phyloP scores from a whole-genome alignment of 2,113 vertebrate species.

The Carassius gibelio region DNA sequence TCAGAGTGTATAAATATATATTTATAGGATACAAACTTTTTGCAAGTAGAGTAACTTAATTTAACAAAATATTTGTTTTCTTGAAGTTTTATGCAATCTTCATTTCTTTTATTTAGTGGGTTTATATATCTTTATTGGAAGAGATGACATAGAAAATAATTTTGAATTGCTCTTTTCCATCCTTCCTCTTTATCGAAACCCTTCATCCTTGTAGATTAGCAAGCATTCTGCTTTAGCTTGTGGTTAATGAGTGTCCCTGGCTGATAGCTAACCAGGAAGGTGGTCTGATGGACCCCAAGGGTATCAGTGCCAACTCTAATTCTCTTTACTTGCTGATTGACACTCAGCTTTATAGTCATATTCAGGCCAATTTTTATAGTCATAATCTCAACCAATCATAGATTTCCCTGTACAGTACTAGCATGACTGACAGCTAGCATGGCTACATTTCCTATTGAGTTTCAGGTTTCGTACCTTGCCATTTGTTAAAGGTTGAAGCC shows the following conservation, averaged over 20 bases:
- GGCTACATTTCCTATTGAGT: constrained; percentile 25
- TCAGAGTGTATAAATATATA: too few species aligned
- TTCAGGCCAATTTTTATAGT: constrained; percentile 46
- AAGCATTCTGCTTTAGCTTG: constrained; percentile 49
- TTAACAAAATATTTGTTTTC: neutral
- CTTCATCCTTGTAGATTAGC: constrained; percentile 34
- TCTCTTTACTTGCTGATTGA: constrained; percentile 60
- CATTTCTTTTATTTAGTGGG: too few species aligned
- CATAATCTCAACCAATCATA: constrained; percentile 50
- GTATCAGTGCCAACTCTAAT: constrained; percentile 12
- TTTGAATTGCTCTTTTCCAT: neutral
- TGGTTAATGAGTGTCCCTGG: constrained; percentile 60
- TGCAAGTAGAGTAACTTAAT: neutral
- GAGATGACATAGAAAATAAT: neutral
- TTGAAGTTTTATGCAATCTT: neutral
- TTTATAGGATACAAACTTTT: neutral
- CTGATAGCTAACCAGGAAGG: constrained; percentile 47
- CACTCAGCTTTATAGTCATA: constrained; percentile 58
- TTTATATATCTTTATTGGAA: neutral
- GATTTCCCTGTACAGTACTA: constrained; percentile 30
- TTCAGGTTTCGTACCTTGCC: constrained; percentile 13
- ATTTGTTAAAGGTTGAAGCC: neutral
- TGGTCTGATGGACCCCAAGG: constrained; percentile 46
- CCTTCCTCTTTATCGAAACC: neutral
- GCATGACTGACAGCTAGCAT: constrained; percentile 12